A percentile compares a stretch with the other conserved stretches of the same genome.
Evolutionary conservation across 2,888 invertebrate species (phyloP).

Genomic region (Archaeoteleia sp.): DNA sequence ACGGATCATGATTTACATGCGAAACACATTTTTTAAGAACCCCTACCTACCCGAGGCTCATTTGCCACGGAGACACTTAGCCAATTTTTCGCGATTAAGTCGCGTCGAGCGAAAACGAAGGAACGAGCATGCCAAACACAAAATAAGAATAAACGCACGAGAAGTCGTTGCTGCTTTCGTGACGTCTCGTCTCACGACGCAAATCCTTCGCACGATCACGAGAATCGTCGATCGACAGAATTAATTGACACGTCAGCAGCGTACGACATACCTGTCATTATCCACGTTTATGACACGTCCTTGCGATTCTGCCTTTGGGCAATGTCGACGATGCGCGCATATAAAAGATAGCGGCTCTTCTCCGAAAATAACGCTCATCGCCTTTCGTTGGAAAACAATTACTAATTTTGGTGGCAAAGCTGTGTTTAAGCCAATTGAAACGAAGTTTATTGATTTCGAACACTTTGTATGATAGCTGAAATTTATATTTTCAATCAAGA

Average conservation of each 20-base stretch:
- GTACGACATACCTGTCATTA: slow-evolving; percentile 58
- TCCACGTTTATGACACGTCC: slow-evolving; percentile 50
- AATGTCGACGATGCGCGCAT: slow-evolving; percentile 25
- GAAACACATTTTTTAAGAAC: slow-evolving; percentile 54
- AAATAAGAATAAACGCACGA: slow-evolving; percentile 19
- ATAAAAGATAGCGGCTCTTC: slow-evolving; percentile 41
- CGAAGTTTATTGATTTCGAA: no score
- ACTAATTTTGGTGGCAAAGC: slow-evolving; percentile 7
- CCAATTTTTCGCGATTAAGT: slow-evolving; percentile 59
- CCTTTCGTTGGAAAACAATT: slow-evolving; percentile 42
- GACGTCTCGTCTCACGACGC: slow-evolving; percentile 39
- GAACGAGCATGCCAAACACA: slow-evolving; percentile 8
- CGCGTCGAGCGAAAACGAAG: slow-evolving; percentile 28
- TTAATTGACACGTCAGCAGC: slow-evolving; percentile 57
- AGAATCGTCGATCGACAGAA: slow-evolving; percentile 46
- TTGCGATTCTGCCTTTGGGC: slow-evolving; percentile 49
- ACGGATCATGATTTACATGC: slow-evolving; percentile 60
- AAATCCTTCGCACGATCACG: slow-evolving; percentile 38
- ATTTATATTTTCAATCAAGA: no score
- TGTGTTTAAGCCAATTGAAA: no score
- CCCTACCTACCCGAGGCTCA: slow-evolving; percentile 9
- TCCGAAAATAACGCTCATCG: slow-evolving; percentile 43
- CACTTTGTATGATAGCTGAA: no score
- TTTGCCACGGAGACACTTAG: slow-evolving; percentile 52
- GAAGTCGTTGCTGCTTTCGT: slow-evolving; percentile 28